Conservation (phyloP, 2,888 invertebrate genomes). For the Erebia ligea region DNA sequence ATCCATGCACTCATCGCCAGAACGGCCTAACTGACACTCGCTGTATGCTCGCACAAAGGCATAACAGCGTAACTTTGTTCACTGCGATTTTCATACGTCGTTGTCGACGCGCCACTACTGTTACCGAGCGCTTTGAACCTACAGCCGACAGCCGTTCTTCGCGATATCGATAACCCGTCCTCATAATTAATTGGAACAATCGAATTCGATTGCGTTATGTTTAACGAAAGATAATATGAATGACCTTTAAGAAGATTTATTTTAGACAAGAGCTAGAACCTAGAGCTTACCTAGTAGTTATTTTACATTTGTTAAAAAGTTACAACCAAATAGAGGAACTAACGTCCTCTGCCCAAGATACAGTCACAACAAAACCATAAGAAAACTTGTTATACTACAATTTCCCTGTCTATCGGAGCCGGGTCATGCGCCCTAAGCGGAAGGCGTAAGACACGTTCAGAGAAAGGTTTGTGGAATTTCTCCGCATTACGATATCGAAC, state of each 20-base stretch:
- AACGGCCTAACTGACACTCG: conserved; percentile 62
- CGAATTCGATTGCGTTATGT: not conserved
- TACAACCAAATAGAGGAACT: not conserved
- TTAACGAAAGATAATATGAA: not conserved
- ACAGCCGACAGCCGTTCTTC: conserved; percentile 61
- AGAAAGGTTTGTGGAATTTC: conserved; percentile 73
- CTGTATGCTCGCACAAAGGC: not conserved
- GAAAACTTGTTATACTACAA: conserved; percentile 27
- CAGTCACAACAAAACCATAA: not conserved
- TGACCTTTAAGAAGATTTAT: not conserved
- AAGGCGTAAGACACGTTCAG: conserved; percentile 54
- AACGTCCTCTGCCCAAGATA: not conserved
- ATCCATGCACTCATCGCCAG: conserved; percentile 59
- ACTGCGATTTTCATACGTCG: conserved; percentile 47
- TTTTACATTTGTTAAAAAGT: not conserved
- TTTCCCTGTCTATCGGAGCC: conserved; percentile 29
- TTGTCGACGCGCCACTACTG: conserved; percentile 45
- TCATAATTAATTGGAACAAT: conserved; percentile 47
- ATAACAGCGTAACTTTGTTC: conserved; percentile 14
- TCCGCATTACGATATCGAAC: conserved; percentile 65
- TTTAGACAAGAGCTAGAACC: too few species aligned
- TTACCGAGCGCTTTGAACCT: conserved; percentile 69
- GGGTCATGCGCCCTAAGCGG: conserved; percentile 54
- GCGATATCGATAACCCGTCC: conserved; percentile 65
- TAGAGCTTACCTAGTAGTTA: not conserved